Conservation (phyloP, 2,888 invertebrate genomes). For the Lasioglossum lativentre region DNA sequence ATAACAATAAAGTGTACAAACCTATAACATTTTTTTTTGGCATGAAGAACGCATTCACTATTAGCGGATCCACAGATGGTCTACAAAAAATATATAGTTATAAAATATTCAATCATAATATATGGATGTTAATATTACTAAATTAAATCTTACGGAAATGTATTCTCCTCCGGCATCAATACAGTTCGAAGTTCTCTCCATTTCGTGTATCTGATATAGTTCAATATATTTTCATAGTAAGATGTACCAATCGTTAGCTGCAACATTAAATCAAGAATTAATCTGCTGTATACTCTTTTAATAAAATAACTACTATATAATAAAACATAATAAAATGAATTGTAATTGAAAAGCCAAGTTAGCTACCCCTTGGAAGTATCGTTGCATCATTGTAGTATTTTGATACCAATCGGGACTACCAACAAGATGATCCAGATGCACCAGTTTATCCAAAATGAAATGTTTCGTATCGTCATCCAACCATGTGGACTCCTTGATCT, state of each 20-base stretch:
- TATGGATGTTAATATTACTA: not conserved
- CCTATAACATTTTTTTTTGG: constrained; percentile 48
- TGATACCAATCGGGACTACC: constrained; percentile 87
- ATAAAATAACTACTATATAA: not conserved
- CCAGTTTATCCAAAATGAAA: constrained; percentile 85
- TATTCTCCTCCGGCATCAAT: rapidly evolving
- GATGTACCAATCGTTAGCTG: constrained; percentile 60
- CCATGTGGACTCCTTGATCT: constrained; percentile 86
- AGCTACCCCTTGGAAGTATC: constrained; percentile 86
- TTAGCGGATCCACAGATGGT: constrained; percentile 37
- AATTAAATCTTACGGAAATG: constrained; percentile 18
- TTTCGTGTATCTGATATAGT: constrained; percentile 27
- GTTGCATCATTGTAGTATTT: constrained; percentile 85
- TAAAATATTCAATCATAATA: not conserved
- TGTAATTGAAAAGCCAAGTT: constrained; percentile 64
- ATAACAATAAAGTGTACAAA: constrained; percentile 27
- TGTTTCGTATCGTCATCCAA: constrained; percentile 86
- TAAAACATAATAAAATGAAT: not conserved
- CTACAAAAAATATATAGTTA: constrained; percentile 39
- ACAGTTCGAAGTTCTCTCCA: constrained; percentile 28
- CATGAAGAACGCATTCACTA: constrained; percentile 57
- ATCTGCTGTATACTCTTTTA: not conserved
- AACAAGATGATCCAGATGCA: constrained; percentile 85
- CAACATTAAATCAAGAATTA: constrained; percentile 34
- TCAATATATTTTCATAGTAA: constrained; percentile 57